Evolutionary conservation across 2,888 invertebrate species (phyloP).

Genomic region (Callyntrura sp.): DNA sequence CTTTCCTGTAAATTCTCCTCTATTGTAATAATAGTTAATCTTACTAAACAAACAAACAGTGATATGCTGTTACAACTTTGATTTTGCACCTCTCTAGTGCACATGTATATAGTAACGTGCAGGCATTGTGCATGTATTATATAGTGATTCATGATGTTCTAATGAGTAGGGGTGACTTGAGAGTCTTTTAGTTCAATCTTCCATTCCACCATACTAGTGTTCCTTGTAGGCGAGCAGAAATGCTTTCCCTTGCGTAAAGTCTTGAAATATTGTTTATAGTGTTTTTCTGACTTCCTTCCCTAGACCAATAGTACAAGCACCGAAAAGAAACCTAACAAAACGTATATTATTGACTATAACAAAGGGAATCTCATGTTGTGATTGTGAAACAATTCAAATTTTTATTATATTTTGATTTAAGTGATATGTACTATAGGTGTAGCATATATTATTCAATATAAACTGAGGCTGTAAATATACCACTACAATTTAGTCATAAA

Average conservation of each 20-base stretch:
- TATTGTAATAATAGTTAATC: too few species aligned
- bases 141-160: too few species aligned
- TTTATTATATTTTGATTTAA: background rate
- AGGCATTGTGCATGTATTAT: background rate
- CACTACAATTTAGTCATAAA: too few species aligned
- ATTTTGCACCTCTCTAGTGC: background rate
- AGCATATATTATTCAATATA: too few species aligned
- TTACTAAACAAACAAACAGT: background rate
- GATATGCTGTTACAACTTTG: background rate
- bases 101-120: background rate
- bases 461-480: too few species aligned
- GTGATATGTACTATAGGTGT: too few species aligned
- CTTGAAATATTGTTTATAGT: too few species aligned
- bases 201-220: background rate
- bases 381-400: constrained; percentile 17
- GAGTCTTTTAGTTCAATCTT: background rate
- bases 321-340: too few species aligned
- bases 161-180: constrained; percentile 15
- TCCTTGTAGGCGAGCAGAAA: background rate
- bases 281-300: too few species aligned
- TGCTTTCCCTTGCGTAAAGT: background rate
- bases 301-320: too few species aligned
- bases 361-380: constrained; percentile 42
- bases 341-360: background rate
- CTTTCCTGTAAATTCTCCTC: background rate